These are phyloP conservation scores for Trissolcus japonicus DNA, from an alignment of 2,888 invertebrate species.

Conservation along the genomic window DNA sequence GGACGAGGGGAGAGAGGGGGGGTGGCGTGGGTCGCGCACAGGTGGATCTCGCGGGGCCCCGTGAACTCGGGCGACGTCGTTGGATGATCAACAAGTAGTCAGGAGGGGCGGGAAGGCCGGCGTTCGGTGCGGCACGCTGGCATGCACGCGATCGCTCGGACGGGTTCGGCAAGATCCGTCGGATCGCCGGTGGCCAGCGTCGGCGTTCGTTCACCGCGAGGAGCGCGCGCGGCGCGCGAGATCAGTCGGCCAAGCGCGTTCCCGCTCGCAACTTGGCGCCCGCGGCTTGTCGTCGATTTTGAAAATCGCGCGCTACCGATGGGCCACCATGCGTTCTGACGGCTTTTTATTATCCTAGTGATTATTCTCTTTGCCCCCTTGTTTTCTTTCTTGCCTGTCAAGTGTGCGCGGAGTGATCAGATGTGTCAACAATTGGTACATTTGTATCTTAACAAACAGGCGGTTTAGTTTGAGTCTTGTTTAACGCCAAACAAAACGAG, in stretches of 20 bases:
- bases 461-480: neutral
- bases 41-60: slow-evolving; percentile 20
- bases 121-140: slow-evolving; percentile 28
- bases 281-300: neutral
- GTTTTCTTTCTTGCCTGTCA: neutral
- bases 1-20: neutral
- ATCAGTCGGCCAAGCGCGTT: slow-evolving; percentile 39
- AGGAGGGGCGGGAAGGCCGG: slow-evolving; percentile 12
- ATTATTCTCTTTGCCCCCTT: neutral
- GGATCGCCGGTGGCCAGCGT: slow-evolving; percentile 22
- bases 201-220: slow-evolving; percentile 25
- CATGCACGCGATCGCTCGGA: slow-evolving; percentile 33
- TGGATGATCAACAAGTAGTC: slow-evolving; percentile 18
- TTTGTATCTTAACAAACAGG: neutral
- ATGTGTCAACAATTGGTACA: neutral
- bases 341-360: neutral
- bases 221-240: slow-evolving; percentile 8
- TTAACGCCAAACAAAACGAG: too few species aligned
- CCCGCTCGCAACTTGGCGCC: slow-evolving; percentile 15
- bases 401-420: neutral
- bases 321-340: slow-evolving; percentile 17
- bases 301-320: slow-evolving; percentile 20
- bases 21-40: slow-evolving; percentile 1
- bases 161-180: slow-evolving; percentile 24
- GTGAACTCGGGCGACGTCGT: slow-evolving; percentile 3